Base-by-base conservation (phyloP, 1,140 invertebrate genomes). In the Stenopsyche tienmushanensis region DNA sequence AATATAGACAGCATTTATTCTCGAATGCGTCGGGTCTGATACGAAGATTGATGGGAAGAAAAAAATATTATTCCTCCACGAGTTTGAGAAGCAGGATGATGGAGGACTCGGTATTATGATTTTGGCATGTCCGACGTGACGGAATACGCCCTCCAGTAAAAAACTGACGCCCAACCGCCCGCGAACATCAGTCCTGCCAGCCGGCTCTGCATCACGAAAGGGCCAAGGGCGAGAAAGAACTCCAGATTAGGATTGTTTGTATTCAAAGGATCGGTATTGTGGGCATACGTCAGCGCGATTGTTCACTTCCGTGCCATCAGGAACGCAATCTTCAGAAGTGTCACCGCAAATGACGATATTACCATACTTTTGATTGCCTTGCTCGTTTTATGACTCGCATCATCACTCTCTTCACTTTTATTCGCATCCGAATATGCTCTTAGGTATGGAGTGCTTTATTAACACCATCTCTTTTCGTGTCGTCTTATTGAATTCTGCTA, bases 241-340 rank as follows among this genome's bases (percentile, higher is more conserved):
- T 60, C 45, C 49, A 29, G 59, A 62, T 62, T 52, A 49, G 15
- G 44, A n/a, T 29, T 44, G 44, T 62, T 62, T 49, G 59, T 62
- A 62, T 62, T 62, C 59, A 62, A 49, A 26, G 45, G 21, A 5
- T 7, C 29, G 1, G 18, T n/a, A 23, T 7, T 13, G 26, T 15
- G 21, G 29, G 20, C 59, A 62, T 62, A 50, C 20, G 59, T 62
- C 59, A 62, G 15, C 25, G 24, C 10, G 59, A 62, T 62, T 62
- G 59, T 42, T 62, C 29, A 52, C 29, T 62, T 18, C 7, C 23
- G 15, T 21, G 26, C 7, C 26, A 20, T 20, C 25, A n/a, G 15
- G 15, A 34, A 21, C 5, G n/a, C 24, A 52, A 52, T 25, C 25
- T 15, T 17, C 15, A 5, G 7, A 7, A 15, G 5, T 15, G 45